These are phyloP conservation scores for Arvicanthis niloticus DNA, from an alignment of 2,113 vertebrate genomes.

Conservation along the genomic window DNA sequence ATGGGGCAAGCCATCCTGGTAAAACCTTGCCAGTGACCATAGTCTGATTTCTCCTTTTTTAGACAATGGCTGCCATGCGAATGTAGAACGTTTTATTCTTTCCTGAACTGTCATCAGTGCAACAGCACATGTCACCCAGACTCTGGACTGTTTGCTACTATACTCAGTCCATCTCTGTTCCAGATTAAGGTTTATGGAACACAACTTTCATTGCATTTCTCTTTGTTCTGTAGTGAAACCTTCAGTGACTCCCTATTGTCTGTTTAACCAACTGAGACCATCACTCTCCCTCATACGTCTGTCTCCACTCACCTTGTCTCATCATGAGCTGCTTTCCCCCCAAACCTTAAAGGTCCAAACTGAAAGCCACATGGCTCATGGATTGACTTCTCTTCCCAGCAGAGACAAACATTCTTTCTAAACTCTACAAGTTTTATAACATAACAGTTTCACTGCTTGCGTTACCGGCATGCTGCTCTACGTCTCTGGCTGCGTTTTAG, in stretches of 20 bases:
- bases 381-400: not conserved
- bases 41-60: not conserved
- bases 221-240: not conserved
- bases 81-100: not conserved
- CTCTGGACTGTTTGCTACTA: not conserved
- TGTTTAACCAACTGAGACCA: not conserved
- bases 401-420: slow-evolving; percentile 1
- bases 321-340: not conserved
- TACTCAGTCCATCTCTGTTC: not conserved
- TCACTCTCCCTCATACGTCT: not conserved
- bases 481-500: slow-evolving; percentile 17
- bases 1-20: not conserved
- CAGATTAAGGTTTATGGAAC: not conserved
- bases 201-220: not conserved
- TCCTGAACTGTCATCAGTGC: not conserved
- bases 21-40: not conserved
- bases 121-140: no score
- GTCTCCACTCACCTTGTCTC: not conserved
- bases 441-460: not conserved
- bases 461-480: not conserved
- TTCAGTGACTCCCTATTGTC: not conserved
- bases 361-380: not conserved
- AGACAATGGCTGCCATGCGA: not conserved
- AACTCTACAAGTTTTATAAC: not conserved
- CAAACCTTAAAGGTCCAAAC: not conserved